Evolutionary conservation across 2,888 invertebrate genomes (phyloP), one percentile per base, ranked within the genome.

Genomic region (Chironomus riparius): DNA sequence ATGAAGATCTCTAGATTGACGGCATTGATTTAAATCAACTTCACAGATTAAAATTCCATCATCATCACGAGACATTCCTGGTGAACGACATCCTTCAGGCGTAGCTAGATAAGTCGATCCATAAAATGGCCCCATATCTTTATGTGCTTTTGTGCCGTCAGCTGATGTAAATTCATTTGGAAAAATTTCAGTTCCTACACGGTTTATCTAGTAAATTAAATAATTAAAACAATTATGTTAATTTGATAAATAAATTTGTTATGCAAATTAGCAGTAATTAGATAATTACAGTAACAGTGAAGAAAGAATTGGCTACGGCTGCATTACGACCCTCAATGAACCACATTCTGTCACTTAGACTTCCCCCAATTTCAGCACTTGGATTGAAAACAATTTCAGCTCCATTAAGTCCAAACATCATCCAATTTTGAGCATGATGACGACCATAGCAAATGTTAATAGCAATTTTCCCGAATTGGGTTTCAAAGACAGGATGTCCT

Each of bases 301-400:
- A 99, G 82, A 96, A 98, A 79, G 90, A 90, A 82, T 98, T 99
- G 0, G 98, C 97, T 76, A 98, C 90, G 0, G 99, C 98, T 1
- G 98, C 98, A 84, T 91, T 93, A 78, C 98, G 86, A 0, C 98
- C 97, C 86, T 99, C 98, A 77, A 98, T 91, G 0, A 92, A 88
- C 98, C 98, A 99, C 79, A 98, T 85, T 0, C 65, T 69, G 13
- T 98, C 98, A 81, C 95, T 95, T 70, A 91, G 85, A 22, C 85
- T 86, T 82, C 79, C 15, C 0, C 89, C 86, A 69, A 88, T 81
- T 79, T 98, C 98, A 1, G 98, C 99, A 7, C 96, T 94, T 1
- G 99, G 99, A 85, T 99, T 99, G 83, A 99, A 99, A 0, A 99
- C 98, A 62, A 99, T 94, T 87, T 99, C 98, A 0, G 99, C 98